Evolutionary conservation across 2,113 vertebrate genomes (phyloP), one percentile per base, ranked within the genome.

Genomic region (Mirounga angustirostris): DNA sequence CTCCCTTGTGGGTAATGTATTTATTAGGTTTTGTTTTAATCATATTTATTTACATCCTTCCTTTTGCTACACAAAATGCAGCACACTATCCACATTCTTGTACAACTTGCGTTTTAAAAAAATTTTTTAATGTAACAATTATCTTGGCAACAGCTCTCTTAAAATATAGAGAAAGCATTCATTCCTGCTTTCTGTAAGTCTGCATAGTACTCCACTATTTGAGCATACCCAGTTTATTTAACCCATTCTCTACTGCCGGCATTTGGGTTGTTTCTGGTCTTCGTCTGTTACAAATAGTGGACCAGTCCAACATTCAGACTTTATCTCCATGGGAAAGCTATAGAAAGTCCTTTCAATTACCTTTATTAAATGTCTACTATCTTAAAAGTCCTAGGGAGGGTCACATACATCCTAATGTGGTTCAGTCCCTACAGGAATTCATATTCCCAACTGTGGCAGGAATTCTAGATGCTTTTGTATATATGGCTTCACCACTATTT

Each of bases 11-110:
- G n/a, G 7, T 63, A 85, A 88, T 40, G 67, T 46, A 18, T 24
- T 54, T 61, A 84, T 84, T 80, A 87, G 19, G 4, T 79, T 96
- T 92, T 94, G 50, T 69, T 54, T 97, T 81, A 81, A 88, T 73
- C 28, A 28, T 52, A 59, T 78, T 43, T 30, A 8, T 78, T 43
- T 30, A 8, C 78, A 76, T 18, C 33, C 46, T 8, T 6, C 7
- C 22, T 9, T 33, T 61, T 52, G 1, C 63, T 76, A 8, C 22
- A 84, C 52, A 80, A 84, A 93, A 93, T 6, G 7, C 65, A 74
- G 2, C 30, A 78, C 9, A 12, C 26, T 46, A 28, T 90, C 43
- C 40, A 91, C 3, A 74, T 21, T 43, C 19, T 50, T 80, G 13
- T 24, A 13, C 1, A 89, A 65, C 1, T 91, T 81, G 15, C 2